Percentiles rank a stretch among this genome's conserved stretches.
These are phyloP conservation scores for Cygnus atratus DNA, from an alignment of 2,113 vertebrate genomes.

Conservation along the genomic window DNA sequence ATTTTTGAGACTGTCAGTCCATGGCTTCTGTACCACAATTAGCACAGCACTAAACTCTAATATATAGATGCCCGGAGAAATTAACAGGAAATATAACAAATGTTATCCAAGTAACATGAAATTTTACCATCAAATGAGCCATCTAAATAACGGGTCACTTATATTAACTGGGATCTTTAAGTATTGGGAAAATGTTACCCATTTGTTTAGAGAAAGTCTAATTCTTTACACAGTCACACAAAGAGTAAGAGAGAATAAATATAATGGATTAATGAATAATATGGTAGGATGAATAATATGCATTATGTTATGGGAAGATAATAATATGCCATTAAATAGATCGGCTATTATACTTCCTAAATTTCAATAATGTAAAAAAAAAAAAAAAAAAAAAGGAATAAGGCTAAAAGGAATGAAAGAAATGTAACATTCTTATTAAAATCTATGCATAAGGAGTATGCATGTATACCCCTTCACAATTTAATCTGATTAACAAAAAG, in stretches of 20 bases:
- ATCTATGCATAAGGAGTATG: background rate
- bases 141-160: background rate
- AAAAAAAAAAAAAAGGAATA: background rate
- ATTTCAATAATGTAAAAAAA: constrained; percentile 48
- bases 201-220: constrained; percentile 32
- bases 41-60: background rate
- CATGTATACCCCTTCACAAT: background rate
- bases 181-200: background rate
- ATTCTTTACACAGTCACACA: constrained; percentile 15
- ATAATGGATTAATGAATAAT: constrained; percentile 50
- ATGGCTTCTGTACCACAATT: rapidly evolving
- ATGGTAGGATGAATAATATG: constrained; percentile 31
- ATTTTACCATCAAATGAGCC: background rate
- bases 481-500: constrained; percentile 61
- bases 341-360: constrained; percentile 49
- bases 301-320: constrained; percentile 50
- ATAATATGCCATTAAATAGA: constrained; percentile 44
- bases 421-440: constrained; percentile 50
- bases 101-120: background rate
- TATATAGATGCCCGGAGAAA: background rate
- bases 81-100: background rate
- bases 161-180: constrained; percentile 27
- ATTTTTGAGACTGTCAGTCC: background rate
- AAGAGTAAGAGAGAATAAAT: constrained; percentile 33
- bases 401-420: constrained; percentile 27